A percentile compares a stretch with the other conserved stretches of the same genome.
Evolutionary conservation across 1,140 invertebrate genomes (phyloP).

Genomic region (Caenorhabditis tropicalis): DNA sequence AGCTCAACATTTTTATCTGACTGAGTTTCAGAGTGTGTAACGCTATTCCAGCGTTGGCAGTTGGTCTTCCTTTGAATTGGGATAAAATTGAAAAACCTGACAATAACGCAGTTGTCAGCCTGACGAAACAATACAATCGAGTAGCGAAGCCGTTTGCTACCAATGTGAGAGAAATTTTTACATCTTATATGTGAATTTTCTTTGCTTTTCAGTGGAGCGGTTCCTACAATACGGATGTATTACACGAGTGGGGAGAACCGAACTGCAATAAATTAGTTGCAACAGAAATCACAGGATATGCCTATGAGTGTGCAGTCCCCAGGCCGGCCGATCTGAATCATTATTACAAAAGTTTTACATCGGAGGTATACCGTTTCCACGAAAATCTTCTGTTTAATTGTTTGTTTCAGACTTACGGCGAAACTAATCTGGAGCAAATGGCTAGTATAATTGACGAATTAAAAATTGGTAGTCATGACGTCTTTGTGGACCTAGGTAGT

Average conservation of each 20-base stretch:
- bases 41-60: neutral
- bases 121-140: neutral
- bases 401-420: constrained; percentile 50
- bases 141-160: constrained; percentile 3
- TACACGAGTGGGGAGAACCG: neutral
- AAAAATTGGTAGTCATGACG: constrained; percentile 2
- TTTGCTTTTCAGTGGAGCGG: constrained; percentile 10
- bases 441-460: constrained; percentile 47
- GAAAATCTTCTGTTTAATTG: neutral
- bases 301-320: constrained; percentile 12
- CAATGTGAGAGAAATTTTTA: neutral
- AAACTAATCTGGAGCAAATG: constrained; percentile 46
- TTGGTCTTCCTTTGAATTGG: neutral
- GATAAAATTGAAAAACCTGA: neutral
- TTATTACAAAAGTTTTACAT: constrained; percentile 15
- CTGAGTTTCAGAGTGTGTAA: neutral
- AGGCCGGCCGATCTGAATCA: neutral
- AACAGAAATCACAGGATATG: neutral
- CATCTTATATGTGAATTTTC: neutral
- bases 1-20: too few relatives aligned
- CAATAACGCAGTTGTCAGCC: neutral
- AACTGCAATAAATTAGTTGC: neutral
- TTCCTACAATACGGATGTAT: constrained; percentile 3
- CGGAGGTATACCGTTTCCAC: neutral
- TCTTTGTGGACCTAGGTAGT: constrained; percentile 52